phyloP scores from a whole-genome alignment of 1,140 invertebrate genomes.

The Anoplolepis gracilipes region DNA sequence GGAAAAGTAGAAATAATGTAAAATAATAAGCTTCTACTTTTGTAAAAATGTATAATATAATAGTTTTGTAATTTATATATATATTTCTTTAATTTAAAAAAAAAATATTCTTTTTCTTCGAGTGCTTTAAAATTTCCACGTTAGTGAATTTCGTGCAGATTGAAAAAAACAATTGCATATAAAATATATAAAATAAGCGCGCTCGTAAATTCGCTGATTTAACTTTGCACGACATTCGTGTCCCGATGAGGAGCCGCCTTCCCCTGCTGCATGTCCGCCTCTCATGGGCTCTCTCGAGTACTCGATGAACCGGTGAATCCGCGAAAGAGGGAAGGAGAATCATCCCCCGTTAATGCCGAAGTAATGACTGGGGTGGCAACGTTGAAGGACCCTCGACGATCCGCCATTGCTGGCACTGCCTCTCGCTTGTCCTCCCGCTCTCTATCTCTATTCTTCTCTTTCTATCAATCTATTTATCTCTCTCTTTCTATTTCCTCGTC shows the following conservation, averaged over 20 bases:
- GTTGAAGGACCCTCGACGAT: constrained; percentile 80
- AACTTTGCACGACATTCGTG: constrained; percentile 63
- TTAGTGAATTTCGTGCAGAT: neutral
- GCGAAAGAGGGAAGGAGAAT: constrained; percentile 73
- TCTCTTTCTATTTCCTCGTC: constrained; percentile 33
- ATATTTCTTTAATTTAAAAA: neutral
- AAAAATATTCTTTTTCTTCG: neutral
- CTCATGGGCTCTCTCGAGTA: constrained; percentile 47
- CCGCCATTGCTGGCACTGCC: constrained; percentile 67
- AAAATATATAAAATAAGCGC: neutral
- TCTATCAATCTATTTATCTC: neutral
- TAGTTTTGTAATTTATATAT: neutral
- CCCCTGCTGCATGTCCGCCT: constrained; percentile 22
- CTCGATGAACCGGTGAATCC: constrained; percentile 72
- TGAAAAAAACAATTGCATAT: neutral
- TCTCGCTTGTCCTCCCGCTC: constrained; percentile 24
- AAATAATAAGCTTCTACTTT: neutral
- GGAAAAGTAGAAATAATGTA: neutral
- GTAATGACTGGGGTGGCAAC: constrained; percentile 83
- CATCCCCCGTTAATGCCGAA: constrained; percentile 83
- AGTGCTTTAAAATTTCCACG: neutral
- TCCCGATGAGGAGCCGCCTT: constrained; percentile 16
- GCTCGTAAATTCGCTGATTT: constrained; percentile 69
- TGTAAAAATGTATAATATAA: neutral
- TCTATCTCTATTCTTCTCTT: neutral